These are phyloP conservation scores for Proales similis DNA, from an alignment of 1,140 invertebrate genomes.

Conservation along the genomic window DNA sequence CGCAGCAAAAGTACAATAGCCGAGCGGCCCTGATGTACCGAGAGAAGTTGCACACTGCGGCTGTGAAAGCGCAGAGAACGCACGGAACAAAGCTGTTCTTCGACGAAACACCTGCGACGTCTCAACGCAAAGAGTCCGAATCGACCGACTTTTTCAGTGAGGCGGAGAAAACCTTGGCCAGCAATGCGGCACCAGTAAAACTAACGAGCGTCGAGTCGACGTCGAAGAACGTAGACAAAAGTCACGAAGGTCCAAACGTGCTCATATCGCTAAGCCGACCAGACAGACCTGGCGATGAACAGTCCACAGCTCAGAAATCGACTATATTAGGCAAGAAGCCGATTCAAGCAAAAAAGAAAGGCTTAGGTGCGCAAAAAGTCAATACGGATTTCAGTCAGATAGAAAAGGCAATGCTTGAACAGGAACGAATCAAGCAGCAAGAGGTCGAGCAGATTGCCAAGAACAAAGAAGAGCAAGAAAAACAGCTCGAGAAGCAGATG, in stretches of 20 bases:
- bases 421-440: conserved; percentile 63
- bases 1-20: conserved; percentile 95
- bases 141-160: conserved; percentile 8
- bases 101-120: background rate
- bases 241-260: conserved; percentile 54
- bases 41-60: conserved; percentile 57
- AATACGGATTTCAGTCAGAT: conserved; percentile 86
- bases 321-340: conserved; percentile 15
- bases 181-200: conserved; percentile 2
- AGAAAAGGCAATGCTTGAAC: conserved; percentile 74
- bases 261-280: conserved; percentile 44
- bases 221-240: background rate
- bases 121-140: background rate
- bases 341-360: conserved; percentile 59
- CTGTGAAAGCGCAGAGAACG: conserved; percentile 75
- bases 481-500: conserved; percentile 52
- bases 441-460: conserved; percentile 55
- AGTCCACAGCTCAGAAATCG: conserved; percentile 50
- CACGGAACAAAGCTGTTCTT: conserved; percentile 73
- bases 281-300: conserved; percentile 55
- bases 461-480: conserved; percentile 58
- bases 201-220: background rate
- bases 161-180: background rate
- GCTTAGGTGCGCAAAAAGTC: conserved; percentile 91
- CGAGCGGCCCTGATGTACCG: conserved; percentile 83